Evolutionary conservation across 2,888 invertebrate genomes (phyloP), one percentile per base, ranked within the genome.

Genomic region (Sminthurides aquaticus): DNA sequence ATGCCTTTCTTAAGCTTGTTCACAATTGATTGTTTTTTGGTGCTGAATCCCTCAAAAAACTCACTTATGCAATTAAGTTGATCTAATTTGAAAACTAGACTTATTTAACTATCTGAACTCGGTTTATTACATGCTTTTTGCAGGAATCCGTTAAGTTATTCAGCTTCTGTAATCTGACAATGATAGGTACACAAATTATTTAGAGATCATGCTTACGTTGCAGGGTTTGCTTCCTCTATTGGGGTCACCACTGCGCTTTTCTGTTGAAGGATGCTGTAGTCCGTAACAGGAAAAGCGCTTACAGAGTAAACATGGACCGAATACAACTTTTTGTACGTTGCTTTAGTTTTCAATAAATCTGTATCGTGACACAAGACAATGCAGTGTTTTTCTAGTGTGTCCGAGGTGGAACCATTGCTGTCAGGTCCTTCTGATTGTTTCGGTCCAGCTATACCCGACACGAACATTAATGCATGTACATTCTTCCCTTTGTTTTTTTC

Each of bases 261-360:
- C 52, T 52, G 24, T 24, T 52, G 49, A 1, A 65, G 25, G 1
- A 26, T 27, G n/a, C 20, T 25, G 34, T 55, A 55, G 25, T 64
- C 64, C 18, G 49, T 20, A 43, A 64, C 20, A 20, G 64, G 55
- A 27, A 22, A 20, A 5, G 62, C 15, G 56, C 62, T 65, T 28
- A 81, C 62, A 58, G 80, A 80, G 65, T 80, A 81, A 29, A 81
- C 67, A 68, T 81, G 81, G 62, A 80, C 76, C 0, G 79, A 79
- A 26, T 77, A 73, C 15, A 81, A 71, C 60, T 74, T 75, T 1
- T 68, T 65, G 61, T 78, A 80, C 54, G 78, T 78, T 18, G 76
- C 49, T 67, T 77, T 78, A 0, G 76, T 75, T 5, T 64, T 28
- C 1, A 66, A 68, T 28, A 80, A 64, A 58, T 79, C 75, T n/a